Percentiles rank a stretch among this genome's conserved stretches.
Conservation (phyloP, 2,797 vertebrate genomes). For the Malurus splendens region DNA sequence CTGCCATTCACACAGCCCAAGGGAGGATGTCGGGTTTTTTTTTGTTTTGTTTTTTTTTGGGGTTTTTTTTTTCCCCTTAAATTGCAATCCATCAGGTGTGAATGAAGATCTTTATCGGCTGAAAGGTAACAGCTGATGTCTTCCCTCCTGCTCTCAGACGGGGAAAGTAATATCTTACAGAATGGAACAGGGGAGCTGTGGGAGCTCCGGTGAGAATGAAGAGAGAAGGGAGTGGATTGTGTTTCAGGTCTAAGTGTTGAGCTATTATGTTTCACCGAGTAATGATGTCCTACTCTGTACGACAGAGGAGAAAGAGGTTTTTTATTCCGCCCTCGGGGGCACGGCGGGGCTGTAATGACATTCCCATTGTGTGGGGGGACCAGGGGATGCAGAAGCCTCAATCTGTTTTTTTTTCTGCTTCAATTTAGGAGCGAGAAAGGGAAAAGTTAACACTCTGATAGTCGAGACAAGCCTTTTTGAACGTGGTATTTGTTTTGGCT, state of each 20-base stretch:
- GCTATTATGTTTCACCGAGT: conserved; percentile 52
- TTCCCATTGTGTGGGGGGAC: conserved; percentile 3
- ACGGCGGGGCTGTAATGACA: not conserved
- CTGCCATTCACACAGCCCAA: conserved; percentile 23
- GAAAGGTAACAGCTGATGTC: conserved; percentile 60
- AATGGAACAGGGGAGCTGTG: conserved; percentile 33
- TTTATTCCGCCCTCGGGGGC: conserved; percentile 20
- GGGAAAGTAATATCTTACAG: conserved; percentile 46
- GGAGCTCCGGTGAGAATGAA: conserved; percentile 10
- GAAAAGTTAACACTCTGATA: conserved; percentile 3
- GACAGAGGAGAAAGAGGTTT: conserved; percentile 48
- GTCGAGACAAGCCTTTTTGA: conserved; percentile 15
- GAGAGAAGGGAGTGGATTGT: conserved; percentile 47
- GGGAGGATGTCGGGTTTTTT: not conserved
- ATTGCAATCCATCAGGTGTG: conserved; percentile 44
- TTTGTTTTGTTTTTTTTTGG: not conserved
- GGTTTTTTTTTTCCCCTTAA: not conserved
- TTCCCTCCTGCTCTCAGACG: conserved; percentile 47
- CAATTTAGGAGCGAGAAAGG: not conserved
- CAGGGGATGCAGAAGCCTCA: not conserved
- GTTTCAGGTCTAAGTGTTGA: conserved; percentile 60
- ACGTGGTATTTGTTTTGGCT: conserved; percentile 41
- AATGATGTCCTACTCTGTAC: conserved; percentile 37
- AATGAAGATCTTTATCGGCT: conserved; percentile 52
- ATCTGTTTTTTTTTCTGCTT: conserved; percentile 21